These are phyloP conservation scores for Sparidentex hasta DNA, from an alignment of 2,797 vertebrate genomes.

Conservation along the genomic window DNA sequence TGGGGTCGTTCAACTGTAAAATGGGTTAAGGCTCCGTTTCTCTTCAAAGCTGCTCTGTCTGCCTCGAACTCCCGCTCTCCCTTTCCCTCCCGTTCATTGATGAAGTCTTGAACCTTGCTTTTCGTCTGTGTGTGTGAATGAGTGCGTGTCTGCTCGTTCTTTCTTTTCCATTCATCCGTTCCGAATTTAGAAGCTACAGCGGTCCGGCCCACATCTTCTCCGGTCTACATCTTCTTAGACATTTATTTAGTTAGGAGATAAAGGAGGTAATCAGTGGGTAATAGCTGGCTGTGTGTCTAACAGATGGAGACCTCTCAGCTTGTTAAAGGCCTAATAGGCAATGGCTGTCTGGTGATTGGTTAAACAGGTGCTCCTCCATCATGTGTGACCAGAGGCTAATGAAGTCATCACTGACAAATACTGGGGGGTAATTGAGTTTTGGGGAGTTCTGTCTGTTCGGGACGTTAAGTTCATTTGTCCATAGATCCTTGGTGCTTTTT, in stretches of 20 bases:
- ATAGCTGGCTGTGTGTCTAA: slow-evolving; percentile 36
- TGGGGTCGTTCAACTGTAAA: slow-evolving; percentile 75
- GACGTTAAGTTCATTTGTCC: slow-evolving; percentile 1
- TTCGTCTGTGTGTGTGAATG: slow-evolving; percentile 24
- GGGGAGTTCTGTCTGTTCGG: slow-evolving; percentile 14
- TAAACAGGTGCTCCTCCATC: slow-evolving; percentile 69
- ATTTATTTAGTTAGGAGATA: slow-evolving; percentile 4
- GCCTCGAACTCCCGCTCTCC: slow-evolving; percentile 9
- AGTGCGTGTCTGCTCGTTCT: slow-evolving; percentile 4
- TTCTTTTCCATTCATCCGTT: background rate
- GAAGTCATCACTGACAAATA: slow-evolving; percentile 62
- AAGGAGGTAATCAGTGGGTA: slow-evolving; percentile 42
- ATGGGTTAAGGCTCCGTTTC: slow-evolving; percentile 70
- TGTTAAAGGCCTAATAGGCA: slow-evolving; percentile 64
- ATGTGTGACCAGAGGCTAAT: slow-evolving; percentile 65
- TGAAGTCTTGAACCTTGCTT: slow-evolving; percentile 29
- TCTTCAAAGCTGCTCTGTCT: slow-evolving; percentile 64
- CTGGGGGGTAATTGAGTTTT: slow-evolving; percentile 53
- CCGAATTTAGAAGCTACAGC: background rate
- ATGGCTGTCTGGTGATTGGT: slow-evolving; percentile 45
- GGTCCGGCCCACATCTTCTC: background rate
- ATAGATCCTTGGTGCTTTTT: background rate
- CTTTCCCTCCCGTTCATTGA: slow-evolving; percentile 8
- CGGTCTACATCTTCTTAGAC: background rate
- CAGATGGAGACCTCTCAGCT: slow-evolving; percentile 57